Evolutionary conservation across 2,888 invertebrate species (phyloP), one percentile per base, ranked within the genome.

Genomic region (Norana najaformis): DNA sequence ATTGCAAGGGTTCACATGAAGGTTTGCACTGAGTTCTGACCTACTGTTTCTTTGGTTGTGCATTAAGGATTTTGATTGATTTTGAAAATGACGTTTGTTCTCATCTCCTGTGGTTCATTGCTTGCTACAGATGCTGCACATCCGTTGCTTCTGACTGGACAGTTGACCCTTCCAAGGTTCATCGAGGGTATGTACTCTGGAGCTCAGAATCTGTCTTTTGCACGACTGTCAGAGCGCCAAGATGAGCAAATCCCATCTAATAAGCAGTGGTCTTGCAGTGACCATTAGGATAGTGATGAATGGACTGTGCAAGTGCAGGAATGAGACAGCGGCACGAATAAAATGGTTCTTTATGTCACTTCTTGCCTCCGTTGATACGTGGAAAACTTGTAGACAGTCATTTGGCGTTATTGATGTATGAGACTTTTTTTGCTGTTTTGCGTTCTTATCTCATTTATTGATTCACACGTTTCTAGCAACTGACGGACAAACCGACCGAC

Each of bases 381-480:
- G 85, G 35, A 85, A 18, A 85, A 36, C 35, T 37, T 85, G 36
- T 85, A 35, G 35, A 85, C 85, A 23, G 36, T 85, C 85, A 16
- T 85, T 85, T 85, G 35, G 85, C 85, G 23, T 85, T 85, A 85
- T 85, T 85, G 85, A 85, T 85, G 34, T 85, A 85, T 23, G 85
- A 85, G 85, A 35, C 85, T 85, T 85, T 83, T n/a, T 18, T 37
- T 37, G 85, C 85, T 18, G 37, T 85, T 85, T 85, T 85, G 85
- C 37, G 85, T 37, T 85, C 85, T 85, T 85, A 36, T 35, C 85
- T 85, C 85, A 30, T 69, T 69, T 69, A 69, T 69, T 69, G 69
- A 69, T 69, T 69, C 69, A 69, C n/a, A n/a, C 69, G 69, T 69
- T 69, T 30, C 69, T n/a, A 11, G 69, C n/a, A 30, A 69, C 69